Base-by-base conservation (phyloP, 2,113 vertebrate species). In the Hoplias malabaricus region DNA sequence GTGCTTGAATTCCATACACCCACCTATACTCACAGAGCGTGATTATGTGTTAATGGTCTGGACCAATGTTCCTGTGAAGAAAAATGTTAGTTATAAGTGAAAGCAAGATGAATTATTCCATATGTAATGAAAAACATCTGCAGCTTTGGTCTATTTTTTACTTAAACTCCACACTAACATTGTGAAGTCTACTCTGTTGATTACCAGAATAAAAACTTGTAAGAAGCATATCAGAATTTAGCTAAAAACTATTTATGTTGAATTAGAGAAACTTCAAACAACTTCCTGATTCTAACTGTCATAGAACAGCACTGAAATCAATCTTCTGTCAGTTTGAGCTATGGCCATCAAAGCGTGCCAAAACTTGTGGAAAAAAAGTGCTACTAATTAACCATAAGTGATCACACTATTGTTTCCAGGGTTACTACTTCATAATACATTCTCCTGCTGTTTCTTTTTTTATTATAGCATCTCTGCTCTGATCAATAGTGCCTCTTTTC, bases 11-110 rank as follows among this genome's bases (percentile, higher is more conserved):
- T 87, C 87, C 75, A 87, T 75, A 70, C 78, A 81, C 73, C 76
- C 68, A 31, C 75, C 69, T 54, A 82, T 87, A 87, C 88, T 86
- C 82, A 83, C 88, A 86, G 84, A 79, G 82, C 53, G 54, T 88
- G 86, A 90, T 88, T 85, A 90, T 84, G 86, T 90, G 87, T 89
- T 88, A 87, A 90, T 86, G 80, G 75, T 76, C 80, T 79, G 63
- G 48, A 68, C 81, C 38, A 56, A 79, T 83, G 83, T 86, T 87
- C 86, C 48, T 87, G 82, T 73, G 73, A 83, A 77, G 54, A 70
- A 80, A 70, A 87, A 83, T 79, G 79, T 87, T 82, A 80, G 84
- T 84, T 84, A 67, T 82, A 85, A 86, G 87, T 90, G 56, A 86
- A 82, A 80, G 82, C 73, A 77, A 83, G 76, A 70, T 83, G 75